Evolutionary conservation across 2,888 invertebrate genomes (phyloP).

Genomic region (Serrognathus titanus): DNA sequence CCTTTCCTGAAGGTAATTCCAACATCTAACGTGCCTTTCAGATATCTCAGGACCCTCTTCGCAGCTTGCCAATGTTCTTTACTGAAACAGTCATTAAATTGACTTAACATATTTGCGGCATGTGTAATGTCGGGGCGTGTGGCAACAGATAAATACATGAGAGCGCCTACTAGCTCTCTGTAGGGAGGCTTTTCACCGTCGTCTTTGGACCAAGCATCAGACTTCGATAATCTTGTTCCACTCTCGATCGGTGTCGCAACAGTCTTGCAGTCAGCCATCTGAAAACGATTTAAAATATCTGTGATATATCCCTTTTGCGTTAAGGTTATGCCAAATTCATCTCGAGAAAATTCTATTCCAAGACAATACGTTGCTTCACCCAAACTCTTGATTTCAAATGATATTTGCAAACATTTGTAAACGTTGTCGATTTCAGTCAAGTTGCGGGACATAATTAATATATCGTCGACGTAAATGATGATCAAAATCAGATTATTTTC

Average conservation of each 20-base stretch:
- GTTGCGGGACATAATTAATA: no score
- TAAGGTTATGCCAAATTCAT: no score
- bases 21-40: background rate
- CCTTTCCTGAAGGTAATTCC: background rate
- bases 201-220: background rate
- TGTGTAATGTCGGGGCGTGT: background rate
- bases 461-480: no score
- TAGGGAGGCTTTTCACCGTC: background rate
- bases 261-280: background rate
- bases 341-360: no score
- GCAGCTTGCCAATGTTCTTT: background rate
- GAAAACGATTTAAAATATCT: background rate
- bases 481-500: no score
- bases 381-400: no score
- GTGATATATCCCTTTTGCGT: background rate
- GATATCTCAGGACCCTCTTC: background rate
- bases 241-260: background rate
- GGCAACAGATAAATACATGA: background rate
- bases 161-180: background rate
- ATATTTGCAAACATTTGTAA: no score
- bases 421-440: no score
- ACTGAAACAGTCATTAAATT: background rate
- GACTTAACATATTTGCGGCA: background rate
- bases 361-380: no score
- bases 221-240: background rate